These are phyloP conservation scores for Urocyon cinereoargenteus DNA, from an alignment of 2,797 vertebrate species.

Conservation along the genomic window DNA sequence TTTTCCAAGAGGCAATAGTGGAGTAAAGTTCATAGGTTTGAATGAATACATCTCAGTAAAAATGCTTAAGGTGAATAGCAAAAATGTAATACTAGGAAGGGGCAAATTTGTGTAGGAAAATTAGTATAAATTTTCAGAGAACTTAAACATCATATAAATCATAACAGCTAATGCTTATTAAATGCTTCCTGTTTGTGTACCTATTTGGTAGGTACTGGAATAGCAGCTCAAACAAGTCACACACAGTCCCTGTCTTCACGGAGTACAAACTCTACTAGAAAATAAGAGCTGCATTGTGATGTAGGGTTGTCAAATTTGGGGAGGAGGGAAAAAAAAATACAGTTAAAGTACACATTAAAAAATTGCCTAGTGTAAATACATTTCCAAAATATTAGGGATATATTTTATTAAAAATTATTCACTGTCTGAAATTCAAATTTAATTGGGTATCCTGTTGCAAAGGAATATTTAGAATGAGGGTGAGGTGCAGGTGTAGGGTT, in stretches of 20 bases:
- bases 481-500: background rate
- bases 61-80: background rate
- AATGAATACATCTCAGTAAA: background rate
- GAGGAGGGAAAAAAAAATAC: background rate
- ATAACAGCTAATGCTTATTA: background rate
- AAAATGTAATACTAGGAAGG: background rate
- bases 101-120: background rate
- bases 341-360: background rate
- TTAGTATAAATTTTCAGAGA: background rate
- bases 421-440: constrained; percentile 6
- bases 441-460: background rate
- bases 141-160: background rate
- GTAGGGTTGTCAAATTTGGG: background rate
- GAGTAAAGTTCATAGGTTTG: background rate
- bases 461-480: background rate
- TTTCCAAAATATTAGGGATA: background rate
- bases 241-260: background rate
- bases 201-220: background rate
- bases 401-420: background rate
- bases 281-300: background rate
- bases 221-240: background rate
- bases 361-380: background rate
- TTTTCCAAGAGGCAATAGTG: background rate
- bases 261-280: background rate
- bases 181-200: background rate